Evolutionary conservation across 1,140 invertebrate genomes (phyloP).

Genomic region (Ridgeia piscesae): DNA sequence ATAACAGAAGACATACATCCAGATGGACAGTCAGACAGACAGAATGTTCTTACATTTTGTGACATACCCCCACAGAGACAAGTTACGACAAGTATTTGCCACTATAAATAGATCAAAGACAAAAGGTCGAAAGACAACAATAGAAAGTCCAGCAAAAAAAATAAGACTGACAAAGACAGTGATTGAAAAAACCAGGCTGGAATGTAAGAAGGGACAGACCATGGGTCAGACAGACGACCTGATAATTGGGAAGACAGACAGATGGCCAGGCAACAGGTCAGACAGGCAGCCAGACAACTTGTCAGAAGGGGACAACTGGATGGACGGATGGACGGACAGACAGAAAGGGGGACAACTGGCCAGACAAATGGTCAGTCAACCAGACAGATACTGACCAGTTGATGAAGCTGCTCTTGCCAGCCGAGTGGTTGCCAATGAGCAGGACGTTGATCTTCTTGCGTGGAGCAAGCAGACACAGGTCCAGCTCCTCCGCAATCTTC

Average conservation of each 20-base stretch:
- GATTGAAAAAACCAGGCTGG: neutral
- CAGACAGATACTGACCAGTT: constrained; percentile 62
- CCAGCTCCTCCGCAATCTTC: constrained; percentile 61
- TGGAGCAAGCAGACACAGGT: constrained; percentile 61
- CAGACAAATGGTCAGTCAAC: neutral
- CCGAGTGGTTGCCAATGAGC: constrained; percentile 68
- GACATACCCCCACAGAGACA: neutral
- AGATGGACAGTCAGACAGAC: no score
- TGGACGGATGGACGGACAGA: neutral
- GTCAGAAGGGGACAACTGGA: no score
- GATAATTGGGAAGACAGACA: no score
- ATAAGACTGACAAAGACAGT: neutral
- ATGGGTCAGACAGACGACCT: no score
- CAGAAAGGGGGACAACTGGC: neutral
- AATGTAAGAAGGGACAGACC: neutral
- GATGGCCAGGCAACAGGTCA: neutral
- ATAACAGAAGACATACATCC: no score
- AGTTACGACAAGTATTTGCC: neutral
- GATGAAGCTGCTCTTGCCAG: constrained; percentile 69
- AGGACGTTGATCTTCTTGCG: constrained; percentile 67
- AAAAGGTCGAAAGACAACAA: no score
- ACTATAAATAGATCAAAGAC: neutral
- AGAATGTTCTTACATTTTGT: no score
- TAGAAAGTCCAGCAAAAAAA: neutral
- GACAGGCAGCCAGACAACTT: constrained; percentile 11